Evolutionary conservation across 2,888 invertebrate genomes (phyloP).

Genomic region (Apeira syringaria): DNA sequence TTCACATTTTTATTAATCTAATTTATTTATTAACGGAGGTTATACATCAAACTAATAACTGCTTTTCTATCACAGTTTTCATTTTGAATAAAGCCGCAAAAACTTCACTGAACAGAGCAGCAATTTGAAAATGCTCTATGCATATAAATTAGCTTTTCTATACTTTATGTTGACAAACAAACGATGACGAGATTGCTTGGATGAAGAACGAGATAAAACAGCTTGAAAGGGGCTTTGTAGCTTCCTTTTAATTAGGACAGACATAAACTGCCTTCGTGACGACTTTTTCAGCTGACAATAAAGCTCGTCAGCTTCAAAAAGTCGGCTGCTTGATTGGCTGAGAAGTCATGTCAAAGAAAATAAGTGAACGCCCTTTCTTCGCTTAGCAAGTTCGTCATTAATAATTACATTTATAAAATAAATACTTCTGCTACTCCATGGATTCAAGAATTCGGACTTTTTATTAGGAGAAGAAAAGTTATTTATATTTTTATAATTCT

Average conservation of each 20-base stretch:
- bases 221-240: constrained; percentile 19
- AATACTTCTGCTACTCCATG: too few species aligned
- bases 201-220: constrained; percentile 23
- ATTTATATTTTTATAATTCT: too few species aligned
- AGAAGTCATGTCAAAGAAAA: constrained; percentile 5
- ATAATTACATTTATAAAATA: too few species aligned
- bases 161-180: constrained; percentile 23
- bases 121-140: constrained; percentile 22
- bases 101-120: constrained; percentile 6
- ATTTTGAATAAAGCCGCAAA: constrained; percentile 1
- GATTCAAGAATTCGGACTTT: too few species aligned
- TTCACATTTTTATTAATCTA: too few species aligned
- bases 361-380: too few species aligned
- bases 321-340: constrained; percentile 4
- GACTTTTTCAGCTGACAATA: constrained; percentile 16
- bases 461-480: too few species aligned
- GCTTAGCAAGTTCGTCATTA: too few species aligned
- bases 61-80: background rate
- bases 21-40: too few species aligned
- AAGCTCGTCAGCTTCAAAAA: constrained; percentile 1
- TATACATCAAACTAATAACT: too few species aligned
- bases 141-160: constrained; percentile 27
- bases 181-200: constrained; percentile 15
- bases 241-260: constrained; percentile 23
- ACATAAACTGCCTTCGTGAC: constrained; percentile 3